Base-by-base conservation (phyloP, 2,113 vertebrate genomes). In the Periophthalmodon schlosseri region DNA sequence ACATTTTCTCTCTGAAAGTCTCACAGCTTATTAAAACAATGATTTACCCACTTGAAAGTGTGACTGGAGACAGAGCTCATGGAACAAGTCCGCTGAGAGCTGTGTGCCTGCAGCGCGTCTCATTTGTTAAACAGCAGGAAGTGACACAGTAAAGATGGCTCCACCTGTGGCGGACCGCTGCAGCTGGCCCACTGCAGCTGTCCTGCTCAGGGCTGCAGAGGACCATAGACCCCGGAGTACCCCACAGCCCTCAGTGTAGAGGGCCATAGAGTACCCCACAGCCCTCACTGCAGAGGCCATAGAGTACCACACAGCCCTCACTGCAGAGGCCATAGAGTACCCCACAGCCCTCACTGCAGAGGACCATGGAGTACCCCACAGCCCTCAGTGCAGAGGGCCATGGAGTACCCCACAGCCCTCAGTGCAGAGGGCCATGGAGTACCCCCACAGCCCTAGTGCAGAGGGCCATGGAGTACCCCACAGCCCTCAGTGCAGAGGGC, bases 51-150 rank as follows among this genome's bases (percentile, higher is more conserved):
- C 73, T 70, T 69, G 7, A 72, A 70, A 77, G 69, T 77, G 77
- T 69, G 75, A 81, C 73, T 76, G 24, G 60, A 78, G 72, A 81
- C 75, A 72, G 66, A 1, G 33, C 69, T 79, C 69, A 69, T 81
- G 77, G 75, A 86, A 77, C 64, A 74, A 85, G 71, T 69, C 61
- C 64, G 49, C 77, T 12, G 79, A 72, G 60, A 79, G 23, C 49
- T 1, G 65, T 74, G 67, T 39, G 78, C 83, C 84, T 79, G 87
- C 74, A 81, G 86, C 77, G 84, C 72, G 76, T 69, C 14, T 84
- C 85, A 89, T 91, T 89, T 89, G 81, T 86, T 86, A 85, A 89
- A 73, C 88, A 76, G 80, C 89, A 73, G 90, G 87, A 86, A 70
- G 65, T 80, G 78, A 84, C 86, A 87, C 69, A 44, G 69, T 70